A percentile compares a stretch with the other conserved stretches of the same genome.
Evolutionary conservation across 2,113 vertebrate genomes (phyloP).

Genomic region (Brachypteracias leptosomus): DNA sequence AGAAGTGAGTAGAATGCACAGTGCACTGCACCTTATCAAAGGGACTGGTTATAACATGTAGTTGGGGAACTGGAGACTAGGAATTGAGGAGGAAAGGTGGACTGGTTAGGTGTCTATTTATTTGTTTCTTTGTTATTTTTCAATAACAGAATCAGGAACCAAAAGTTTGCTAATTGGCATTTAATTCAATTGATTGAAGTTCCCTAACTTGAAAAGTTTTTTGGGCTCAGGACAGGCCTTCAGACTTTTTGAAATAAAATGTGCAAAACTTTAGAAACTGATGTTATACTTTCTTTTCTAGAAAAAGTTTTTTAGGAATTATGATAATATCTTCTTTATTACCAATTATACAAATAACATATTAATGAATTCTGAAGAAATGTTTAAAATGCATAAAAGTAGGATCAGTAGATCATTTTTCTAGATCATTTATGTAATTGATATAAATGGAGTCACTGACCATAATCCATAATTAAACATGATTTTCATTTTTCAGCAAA

Average conservation of each 20-base stretch:
- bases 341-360: not conserved
- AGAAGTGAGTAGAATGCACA: not conserved
- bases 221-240: not conserved
- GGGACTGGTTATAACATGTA: accelerated
- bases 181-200: not conserved
- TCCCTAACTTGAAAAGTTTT: not conserved
- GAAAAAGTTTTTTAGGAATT: not conserved
- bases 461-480: not conserved
- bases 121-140: not conserved
- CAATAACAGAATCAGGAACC: not conserved
- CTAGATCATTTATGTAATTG: not conserved
- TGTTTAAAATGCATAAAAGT: not conserved
- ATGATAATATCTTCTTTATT: not conserved
- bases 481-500: not conserved
- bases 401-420: not conserved
- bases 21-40: not conserved
- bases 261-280: not conserved
- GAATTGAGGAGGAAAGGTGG: not conserved
- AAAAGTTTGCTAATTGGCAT: not conserved
- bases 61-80: accelerated
- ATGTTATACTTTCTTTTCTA: not conserved
- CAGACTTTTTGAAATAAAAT: not conserved
- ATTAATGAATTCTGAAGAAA: not conserved
- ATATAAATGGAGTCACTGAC: not conserved
- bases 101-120: not conserved